Conservation (phyloP, 2,113 vertebrate species). For the Nothobranchius kuhntae region DNA sequence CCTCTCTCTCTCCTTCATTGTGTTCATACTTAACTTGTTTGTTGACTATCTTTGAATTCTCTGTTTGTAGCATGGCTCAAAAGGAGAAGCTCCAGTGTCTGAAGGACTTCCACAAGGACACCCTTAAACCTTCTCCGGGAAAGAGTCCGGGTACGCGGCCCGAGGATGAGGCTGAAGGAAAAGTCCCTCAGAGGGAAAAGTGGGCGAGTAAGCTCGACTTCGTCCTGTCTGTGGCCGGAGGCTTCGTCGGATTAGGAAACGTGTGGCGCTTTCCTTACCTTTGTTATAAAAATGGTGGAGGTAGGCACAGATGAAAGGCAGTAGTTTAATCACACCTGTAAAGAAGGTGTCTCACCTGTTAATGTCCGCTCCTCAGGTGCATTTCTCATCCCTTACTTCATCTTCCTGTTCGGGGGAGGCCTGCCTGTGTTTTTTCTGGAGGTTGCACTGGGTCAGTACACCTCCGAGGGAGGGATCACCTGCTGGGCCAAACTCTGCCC, state of each 20-base stretch:
- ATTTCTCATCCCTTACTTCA: conserved; percentile 98
- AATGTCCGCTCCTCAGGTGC: conserved; percentile 82
- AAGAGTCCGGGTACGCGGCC: conserved; percentile 95
- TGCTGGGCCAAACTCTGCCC: conserved; percentile 99
- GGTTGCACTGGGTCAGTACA: conserved; percentile 96
- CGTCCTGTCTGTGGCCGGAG: conserved; percentile 94
- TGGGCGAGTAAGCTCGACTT: conserved; percentile 99
- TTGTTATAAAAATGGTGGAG: conserved; percentile 99
- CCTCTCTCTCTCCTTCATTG: conserved; percentile 20
- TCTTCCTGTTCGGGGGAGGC: conserved; percentile 97
- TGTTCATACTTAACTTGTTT: background rate
- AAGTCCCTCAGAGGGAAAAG: conserved; percentile 92
- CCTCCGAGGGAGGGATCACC: conserved; percentile 97
- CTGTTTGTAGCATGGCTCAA: conserved; percentile 86
- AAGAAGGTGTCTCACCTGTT: conserved; percentile 1
- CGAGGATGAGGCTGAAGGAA: conserved; percentile 95
- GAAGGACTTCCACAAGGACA: conserved; percentile 99
- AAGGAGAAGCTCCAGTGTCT: conserved; percentile 97
- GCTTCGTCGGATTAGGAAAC: conserved; percentile 96
- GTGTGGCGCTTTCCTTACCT: conserved; percentile 99
- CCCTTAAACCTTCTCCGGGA: conserved; percentile 94
- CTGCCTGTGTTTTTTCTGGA: conserved; percentile 98
- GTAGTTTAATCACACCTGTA: too few species aligned
- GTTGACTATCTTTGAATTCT: conserved; percentile 4
- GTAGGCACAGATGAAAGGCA: conserved; percentile 61